Percentiles rank a stretch among this genome's conserved stretches.
These are phyloP conservation scores for Mesitornis unicolor DNA, from an alignment of 2,113 vertebrate genomes.

Conservation along the genomic window DNA sequence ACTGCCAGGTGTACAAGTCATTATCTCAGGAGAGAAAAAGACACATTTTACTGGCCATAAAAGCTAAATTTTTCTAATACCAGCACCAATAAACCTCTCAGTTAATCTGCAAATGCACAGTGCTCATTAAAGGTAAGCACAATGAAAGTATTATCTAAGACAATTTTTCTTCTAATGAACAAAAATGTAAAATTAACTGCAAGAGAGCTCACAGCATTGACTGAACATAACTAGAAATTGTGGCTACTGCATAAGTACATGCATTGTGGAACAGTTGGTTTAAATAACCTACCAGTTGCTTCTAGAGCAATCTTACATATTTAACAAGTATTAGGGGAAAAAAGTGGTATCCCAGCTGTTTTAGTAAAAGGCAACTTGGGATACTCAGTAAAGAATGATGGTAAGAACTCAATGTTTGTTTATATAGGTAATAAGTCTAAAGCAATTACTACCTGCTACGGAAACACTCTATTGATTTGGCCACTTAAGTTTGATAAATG, in stretches of 20 bases:
- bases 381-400: conserved; percentile 21
- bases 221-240: not conserved
- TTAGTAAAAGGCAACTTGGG: not conserved
- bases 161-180: not conserved
- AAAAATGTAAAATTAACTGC: not conserved
- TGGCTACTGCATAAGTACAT: fast-evolving
- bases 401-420: conserved; percentile 17
- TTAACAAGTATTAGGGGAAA: conserved; percentile 1
- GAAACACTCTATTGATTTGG: conserved; percentile 58
- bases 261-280: not conserved
- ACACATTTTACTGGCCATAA: conserved; percentile 6
- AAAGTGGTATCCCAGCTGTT: not conserved
- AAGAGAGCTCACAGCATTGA: not conserved
- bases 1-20: not conserved
- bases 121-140: not conserved
- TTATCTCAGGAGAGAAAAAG: conserved; percentile 10
- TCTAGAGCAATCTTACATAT: not conserved
- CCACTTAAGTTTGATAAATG: conserved; percentile 63
- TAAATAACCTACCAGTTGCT: not conserved
- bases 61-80: not conserved
- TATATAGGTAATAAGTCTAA: conserved; percentile 39
- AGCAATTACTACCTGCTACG: conserved; percentile 51
- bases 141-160: not conserved
- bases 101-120: conserved; percentile 2
- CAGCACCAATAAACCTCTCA: not conserved